Evolutionary conservation across 2,797 vertebrate species (phyloP).

Genomic region (Lateolabrax maculatus): DNA sequence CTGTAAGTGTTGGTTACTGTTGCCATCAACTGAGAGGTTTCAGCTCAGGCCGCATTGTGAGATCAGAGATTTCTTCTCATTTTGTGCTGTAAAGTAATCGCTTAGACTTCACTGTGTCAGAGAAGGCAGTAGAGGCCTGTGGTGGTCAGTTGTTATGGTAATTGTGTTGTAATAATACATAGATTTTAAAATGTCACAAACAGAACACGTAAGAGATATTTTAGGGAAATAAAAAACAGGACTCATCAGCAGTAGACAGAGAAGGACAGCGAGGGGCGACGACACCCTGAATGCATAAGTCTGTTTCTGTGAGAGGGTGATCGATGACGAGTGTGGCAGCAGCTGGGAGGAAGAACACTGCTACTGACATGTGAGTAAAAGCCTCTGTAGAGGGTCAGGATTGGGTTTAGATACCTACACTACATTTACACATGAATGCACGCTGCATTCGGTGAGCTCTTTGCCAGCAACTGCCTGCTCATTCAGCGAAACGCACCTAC

Average conservation of each 20-base stretch:
- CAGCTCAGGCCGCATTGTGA: neutral
- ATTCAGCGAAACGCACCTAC: neutral
- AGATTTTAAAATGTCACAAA: neutral
- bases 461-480: neutral
- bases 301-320: neutral
- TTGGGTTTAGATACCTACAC: neutral
- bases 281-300: too few species aligned
- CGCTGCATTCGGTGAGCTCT: neutral
- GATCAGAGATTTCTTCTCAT: neutral
- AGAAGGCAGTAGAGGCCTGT: too few species aligned
- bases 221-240: too few species aligned
- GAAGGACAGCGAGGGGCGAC: too few species aligned
- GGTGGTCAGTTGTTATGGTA: neutral
- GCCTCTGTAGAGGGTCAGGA: neutral
- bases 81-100: neutral
- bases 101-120: neutral
- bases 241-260: too few species aligned
- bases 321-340: neutral
- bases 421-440: neutral
- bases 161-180: neutral
- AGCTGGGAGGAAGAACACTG: neutral
- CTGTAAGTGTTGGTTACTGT: too few species aligned
- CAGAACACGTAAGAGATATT: too few species aligned
- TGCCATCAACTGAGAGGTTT: neutral
- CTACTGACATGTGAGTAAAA: neutral